phyloP scores from a whole-genome alignment of 92 coral and sea anemone genomes.

The Desmophyllum pertusum region DNA sequence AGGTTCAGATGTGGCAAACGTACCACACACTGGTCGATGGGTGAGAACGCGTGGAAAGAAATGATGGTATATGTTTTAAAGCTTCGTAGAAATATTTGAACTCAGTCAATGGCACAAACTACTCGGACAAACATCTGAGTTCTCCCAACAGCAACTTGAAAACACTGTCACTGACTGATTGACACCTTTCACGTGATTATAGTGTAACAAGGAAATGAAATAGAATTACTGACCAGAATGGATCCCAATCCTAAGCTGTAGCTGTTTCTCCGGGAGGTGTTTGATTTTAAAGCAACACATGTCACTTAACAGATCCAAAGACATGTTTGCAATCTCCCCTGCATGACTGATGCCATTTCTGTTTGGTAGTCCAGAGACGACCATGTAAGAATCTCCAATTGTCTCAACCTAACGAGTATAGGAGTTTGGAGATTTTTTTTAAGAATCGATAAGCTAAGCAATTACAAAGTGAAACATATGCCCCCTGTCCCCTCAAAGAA shows the following conservation, averaged over 20 bases:
- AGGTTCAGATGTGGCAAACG: too few relatives aligned
- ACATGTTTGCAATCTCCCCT: conserved; percentile 89
- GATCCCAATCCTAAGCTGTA: conserved; percentile 80
- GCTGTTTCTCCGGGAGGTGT: conserved; percentile 74
- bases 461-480: neutral
- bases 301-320: conserved; percentile 81
- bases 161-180: too few relatives aligned
- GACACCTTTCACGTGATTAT: too few relatives aligned
- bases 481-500: neutral
- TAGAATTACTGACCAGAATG: conserved; percentile 66
- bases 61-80: too few relatives aligned
- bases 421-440: neutral
- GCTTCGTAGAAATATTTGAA: too few relatives aligned
- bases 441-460: neutral
- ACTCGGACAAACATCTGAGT: too few relatives aligned
- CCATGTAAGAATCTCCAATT: conserved; percentile 90
- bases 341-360: conserved; percentile 79
- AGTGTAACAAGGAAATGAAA: neutral
- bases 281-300: conserved; percentile 64
- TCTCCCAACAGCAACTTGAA: too few relatives aligned
- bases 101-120: too few relatives aligned
- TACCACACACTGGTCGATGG: too few relatives aligned
- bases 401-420: conserved; percentile 72
- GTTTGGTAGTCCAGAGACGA: conserved; percentile 82
- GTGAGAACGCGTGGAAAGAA: too few relatives aligned